Base-by-base conservation (phyloP, 2,113 vertebrate species). In the Pollachius pollachius region DNA sequence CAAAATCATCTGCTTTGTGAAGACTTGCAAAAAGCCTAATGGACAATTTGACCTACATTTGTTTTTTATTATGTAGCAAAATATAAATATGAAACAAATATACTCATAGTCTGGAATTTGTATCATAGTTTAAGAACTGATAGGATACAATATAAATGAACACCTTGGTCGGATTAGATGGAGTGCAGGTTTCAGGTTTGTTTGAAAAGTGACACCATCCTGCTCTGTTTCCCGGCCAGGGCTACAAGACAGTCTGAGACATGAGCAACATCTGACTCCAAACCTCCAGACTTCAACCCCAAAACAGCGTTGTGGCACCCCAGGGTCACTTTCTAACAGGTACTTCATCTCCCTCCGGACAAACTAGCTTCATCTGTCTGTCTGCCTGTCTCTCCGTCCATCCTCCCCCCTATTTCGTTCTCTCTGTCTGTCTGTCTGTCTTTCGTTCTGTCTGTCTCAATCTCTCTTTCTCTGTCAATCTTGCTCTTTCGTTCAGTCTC, bases 191-290 rank as follows among this genome's bases (percentile, higher is more conserved):
- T 3, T 52, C 30, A 16, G n/a, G 52, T 61, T 56, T 23, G 25
- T 1, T 48, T 64, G 58, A 67, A 15, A 63, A 41, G 6, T 54
- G 19, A 70, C 69, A 19, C 54, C 54, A n/a, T 48, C 41, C 16
- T 5, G 52, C 0, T 1, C 12, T 60, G 70, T 54, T 63, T 0
- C 59, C 58, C 74, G 19, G 67, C 23, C 63, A 84, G 81, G 23
- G 65, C 75, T 67, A 84, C 72, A 74, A 72, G 70, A 82, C 74
- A 76, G 67, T 19, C 64, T 71, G 64, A 67, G 62, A 73, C 75
- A 76, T 23, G 37, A 59, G 67, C 62, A 76, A 41, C 41, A 1
- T 78, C 72, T 79, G 70, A 77, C 37, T 57, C 62, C 68, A 70
- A 54, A 16, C 70, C 67, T 59, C 79, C 48, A 67, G 71, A 54